These are phyloP conservation scores for Enteromius anoplus DNA, from an alignment of 2,797 vertebrate genomes.

Conservation along the genomic window DNA sequence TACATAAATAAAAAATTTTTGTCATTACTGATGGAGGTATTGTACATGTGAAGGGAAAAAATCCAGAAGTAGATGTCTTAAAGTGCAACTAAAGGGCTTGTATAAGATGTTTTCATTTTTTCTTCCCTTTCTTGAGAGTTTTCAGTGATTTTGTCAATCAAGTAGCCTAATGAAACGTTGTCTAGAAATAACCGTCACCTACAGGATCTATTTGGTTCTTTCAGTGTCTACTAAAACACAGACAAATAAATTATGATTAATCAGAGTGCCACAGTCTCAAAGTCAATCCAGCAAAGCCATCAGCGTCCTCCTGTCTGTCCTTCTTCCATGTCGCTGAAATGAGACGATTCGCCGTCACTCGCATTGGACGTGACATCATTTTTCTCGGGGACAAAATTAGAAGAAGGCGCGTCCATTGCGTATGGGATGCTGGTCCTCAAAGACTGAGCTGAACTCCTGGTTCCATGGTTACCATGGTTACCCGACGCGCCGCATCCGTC, in stretches of 20 bases:
- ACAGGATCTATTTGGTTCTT: slow-evolving; percentile 58
- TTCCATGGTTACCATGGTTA: slow-evolving; percentile 60
- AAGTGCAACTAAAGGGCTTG: slow-evolving; percentile 76
- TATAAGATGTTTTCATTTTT: neutral
- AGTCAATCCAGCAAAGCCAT: slow-evolving; percentile 41
- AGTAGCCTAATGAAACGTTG: neutral
- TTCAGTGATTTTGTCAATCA: neutral
- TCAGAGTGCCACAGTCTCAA: slow-evolving; percentile 26
- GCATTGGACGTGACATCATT: slow-evolving; percentile 62
- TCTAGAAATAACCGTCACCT: slow-evolving; percentile 35
- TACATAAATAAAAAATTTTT: slow-evolving; percentile 55
- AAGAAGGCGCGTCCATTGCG: slow-evolving; percentile 58
- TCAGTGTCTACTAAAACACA: slow-evolving; percentile 64
- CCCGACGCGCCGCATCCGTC: slow-evolving; percentile 34
- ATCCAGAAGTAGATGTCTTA: slow-evolving; percentile 66
- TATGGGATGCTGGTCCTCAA: slow-evolving; percentile 54
- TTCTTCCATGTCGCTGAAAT: slow-evolving; percentile 79
- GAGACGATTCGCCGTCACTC: slow-evolving; percentile 81
- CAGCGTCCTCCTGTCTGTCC: slow-evolving; percentile 66
- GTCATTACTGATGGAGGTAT: slow-evolving; percentile 32
- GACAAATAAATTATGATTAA: slow-evolving; percentile 46
- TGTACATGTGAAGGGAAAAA: slow-evolving; percentile 33
- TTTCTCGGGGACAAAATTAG: slow-evolving; percentile 64
- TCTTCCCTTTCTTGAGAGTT: neutral
- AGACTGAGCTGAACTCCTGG: slow-evolving; percentile 65